A percentile compares a stretch with the other conserved stretches of the same genome.
These are phyloP conservation scores for Panopea generosa DNA, from an alignment of 2,888 invertebrate species.

Conservation along the genomic window DNA sequence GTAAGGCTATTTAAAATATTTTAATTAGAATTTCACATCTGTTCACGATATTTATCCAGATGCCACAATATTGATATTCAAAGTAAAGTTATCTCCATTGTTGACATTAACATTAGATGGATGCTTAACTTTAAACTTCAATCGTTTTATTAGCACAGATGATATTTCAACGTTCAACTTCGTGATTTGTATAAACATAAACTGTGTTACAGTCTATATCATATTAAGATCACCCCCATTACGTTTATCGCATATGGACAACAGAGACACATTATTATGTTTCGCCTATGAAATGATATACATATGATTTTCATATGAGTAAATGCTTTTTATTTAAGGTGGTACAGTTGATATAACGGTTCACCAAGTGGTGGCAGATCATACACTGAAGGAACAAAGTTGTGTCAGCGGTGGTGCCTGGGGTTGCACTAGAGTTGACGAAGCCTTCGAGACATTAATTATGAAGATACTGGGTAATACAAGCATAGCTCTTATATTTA, in stretches of 20 bases:
- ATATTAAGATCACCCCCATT: no score
- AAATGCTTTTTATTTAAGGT: neutral
- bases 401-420: neutral
- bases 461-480: no score
- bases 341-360: neutral
- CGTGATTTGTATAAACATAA: no score
- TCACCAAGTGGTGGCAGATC: neutral
- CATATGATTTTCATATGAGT: neutral
- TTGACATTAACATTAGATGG: neutral
- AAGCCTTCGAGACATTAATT: neutral
- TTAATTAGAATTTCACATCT: neutral
- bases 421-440: neutral
- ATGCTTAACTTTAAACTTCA: neutral
- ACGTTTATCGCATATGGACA: no score
- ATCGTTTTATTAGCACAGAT: neutral
- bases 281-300: no score
- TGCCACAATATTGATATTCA: no score
- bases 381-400: neutral
- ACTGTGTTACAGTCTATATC: no score
- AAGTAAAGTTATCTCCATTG: no score
- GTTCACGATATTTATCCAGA: no score
- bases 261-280: no score
- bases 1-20: neutral
- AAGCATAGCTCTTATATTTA: no score
- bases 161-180: no score